Percentiles rank a stretch among this genome's conserved stretches.
Evolutionary conservation across 2,888 invertebrate genomes (phyloP).

Genomic region (Agriopis marginaria): DNA sequence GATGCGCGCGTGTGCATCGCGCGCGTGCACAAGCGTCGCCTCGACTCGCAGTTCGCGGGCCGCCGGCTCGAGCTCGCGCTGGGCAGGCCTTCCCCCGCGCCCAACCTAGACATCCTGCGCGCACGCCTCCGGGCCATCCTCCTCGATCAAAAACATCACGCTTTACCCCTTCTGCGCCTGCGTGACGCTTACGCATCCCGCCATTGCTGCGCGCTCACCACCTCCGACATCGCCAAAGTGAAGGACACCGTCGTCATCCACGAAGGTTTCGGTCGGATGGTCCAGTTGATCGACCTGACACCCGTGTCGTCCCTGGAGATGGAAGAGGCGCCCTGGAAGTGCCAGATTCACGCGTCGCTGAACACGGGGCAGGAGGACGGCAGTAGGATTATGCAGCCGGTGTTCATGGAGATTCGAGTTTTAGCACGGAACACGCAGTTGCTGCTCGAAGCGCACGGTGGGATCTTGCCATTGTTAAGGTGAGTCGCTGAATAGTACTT

Average conservation of each 20-base stretch:
- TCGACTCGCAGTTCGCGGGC: conserved; percentile 87
- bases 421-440: conserved; percentile 89
- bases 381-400: conserved; percentile 87
- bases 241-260: conserved; percentile 89
- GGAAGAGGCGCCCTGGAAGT: conserved; percentile 82
- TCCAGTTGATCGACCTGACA: conserved; percentile 72
- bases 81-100: conserved; percentile 86
- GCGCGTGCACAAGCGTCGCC: conserved; percentile 92
- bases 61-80: conserved; percentile 93
- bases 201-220: conserved; percentile 90
- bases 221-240: conserved; percentile 90
- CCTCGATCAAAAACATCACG: conserved; percentile 90
- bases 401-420: conserved; percentile 88
- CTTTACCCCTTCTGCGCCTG: conserved; percentile 92
- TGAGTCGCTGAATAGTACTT: conserved; percentile 61
- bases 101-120: conserved; percentile 87
- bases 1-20: conserved; percentile 92
- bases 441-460: conserved; percentile 91
- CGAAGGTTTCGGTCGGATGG: conserved; percentile 77
- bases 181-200: conserved; percentile 94
- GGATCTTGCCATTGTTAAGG: conserved; percentile 92
- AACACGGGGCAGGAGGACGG: conserved; percentile 74
- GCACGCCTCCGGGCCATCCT: conserved; percentile 91
- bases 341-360: conserved; percentile 79
- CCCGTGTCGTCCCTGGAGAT: conserved; percentile 69